Conservation (phyloP, 2,113 vertebrate species). For the Mesembrinibis cayennensis region DNA sequence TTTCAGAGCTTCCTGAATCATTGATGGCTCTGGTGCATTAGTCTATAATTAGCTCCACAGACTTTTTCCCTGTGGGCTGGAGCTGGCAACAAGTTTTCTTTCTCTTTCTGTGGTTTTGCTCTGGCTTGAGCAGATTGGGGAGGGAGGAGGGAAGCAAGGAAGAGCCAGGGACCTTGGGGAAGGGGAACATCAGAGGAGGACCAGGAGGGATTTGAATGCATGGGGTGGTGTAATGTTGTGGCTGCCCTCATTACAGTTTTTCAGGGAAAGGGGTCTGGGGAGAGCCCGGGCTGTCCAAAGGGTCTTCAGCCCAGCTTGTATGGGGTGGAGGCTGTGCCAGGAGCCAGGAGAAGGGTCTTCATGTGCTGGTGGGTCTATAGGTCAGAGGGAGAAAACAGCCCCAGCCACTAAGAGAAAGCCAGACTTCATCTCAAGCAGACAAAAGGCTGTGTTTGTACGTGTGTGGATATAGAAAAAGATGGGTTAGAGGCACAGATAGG, state of each 20-base stretch:
- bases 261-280: neutral
- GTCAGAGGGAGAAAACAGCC: neutral
- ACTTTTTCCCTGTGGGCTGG: neutral
- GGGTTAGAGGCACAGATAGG: neutral
- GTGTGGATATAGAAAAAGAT: neutral
- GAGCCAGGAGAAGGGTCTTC: neutral
- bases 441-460: neutral
- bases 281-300: neutral
- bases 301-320: neutral
- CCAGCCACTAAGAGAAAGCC: neutral
- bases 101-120: neutral
- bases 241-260: neutral
- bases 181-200: neutral
- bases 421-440: neutral
- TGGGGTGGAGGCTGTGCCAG: rapidly evolving
- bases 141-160: neutral
- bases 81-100: neutral
- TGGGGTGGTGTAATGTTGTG: neutral
- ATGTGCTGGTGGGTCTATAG: neutral
- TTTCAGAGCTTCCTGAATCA: conserved; percentile 27
- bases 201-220: neutral
- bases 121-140: neutral
- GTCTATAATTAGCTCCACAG: conserved; percentile 36
- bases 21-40: conserved; percentile 12
- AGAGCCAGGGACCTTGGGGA: neutral